A percentile compares a stretch with the other conserved stretches of the same genome.
phyloP scores from a whole-genome alignment of 2,797 vertebrate species.

The Glossophaga mutica region DNA sequence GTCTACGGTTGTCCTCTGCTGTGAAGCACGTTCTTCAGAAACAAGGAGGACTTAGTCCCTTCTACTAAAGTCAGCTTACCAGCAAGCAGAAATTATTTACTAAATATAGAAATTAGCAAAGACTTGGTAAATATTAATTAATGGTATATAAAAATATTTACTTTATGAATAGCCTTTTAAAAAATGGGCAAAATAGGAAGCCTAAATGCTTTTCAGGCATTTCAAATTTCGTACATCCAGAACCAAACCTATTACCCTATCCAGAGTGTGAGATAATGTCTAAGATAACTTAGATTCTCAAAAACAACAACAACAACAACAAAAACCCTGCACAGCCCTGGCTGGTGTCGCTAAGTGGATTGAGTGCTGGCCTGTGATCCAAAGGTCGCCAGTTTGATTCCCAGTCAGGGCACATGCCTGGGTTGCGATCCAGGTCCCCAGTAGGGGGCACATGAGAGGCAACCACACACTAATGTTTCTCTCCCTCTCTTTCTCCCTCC shows the following conservation, averaged over 20 bases:
- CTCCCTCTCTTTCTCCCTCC: too few species aligned
- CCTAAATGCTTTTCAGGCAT: neutral
- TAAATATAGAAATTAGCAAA: neutral
- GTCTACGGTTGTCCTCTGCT: neutral
- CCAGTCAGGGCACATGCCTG: too few species aligned
- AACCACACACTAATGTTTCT: too few species aligned
- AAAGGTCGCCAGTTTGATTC: too few species aligned
- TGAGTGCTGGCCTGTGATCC: too few species aligned
- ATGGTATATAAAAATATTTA: constrained; percentile 1
- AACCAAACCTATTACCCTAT: neutral
- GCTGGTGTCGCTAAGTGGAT: too few species aligned
- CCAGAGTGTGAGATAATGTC: neutral
- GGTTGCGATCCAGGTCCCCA: too few species aligned
- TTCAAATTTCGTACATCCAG: neutral
- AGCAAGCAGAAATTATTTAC: neutral
- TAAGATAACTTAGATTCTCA: neutral
- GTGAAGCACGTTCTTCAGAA: neutral
- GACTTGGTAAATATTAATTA: constrained; percentile 26
- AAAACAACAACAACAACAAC: neutral
- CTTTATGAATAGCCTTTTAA: constrained; percentile 2
- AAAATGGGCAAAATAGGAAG: neutral
- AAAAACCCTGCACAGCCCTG: neutral
- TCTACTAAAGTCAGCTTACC: neutral
- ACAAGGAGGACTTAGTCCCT: neutral
- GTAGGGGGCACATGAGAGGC: too few species aligned